Percentiles rank a stretch among this genome's conserved stretches.
phyloP scores from a whole-genome alignment of 2,113 vertebrate species.

The Euleptes europaea region DNA sequence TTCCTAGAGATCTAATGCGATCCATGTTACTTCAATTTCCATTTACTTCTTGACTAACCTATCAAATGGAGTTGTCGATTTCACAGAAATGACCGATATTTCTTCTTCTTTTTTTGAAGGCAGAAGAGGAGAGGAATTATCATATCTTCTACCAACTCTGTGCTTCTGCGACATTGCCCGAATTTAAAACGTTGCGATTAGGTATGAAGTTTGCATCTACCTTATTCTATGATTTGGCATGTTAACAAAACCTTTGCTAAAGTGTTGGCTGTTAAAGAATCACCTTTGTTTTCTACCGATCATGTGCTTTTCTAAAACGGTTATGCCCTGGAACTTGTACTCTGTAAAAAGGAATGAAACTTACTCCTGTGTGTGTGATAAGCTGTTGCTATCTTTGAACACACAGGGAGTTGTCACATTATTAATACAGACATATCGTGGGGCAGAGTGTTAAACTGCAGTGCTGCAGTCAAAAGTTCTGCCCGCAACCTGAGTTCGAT shows the following conservation, averaged over 20 bases:
- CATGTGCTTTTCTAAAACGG: neutral
- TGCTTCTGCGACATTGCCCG: conserved; percentile 89
- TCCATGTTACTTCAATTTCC: too few relatives aligned
- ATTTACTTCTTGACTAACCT: neutral
- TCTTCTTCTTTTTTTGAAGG: conserved; percentile 74
- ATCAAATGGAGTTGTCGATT: neutral
- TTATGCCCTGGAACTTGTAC: fast-evolving
- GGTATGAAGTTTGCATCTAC: conserved; percentile 71
- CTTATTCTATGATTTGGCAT: neutral
- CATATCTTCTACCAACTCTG: conserved; percentile 99
- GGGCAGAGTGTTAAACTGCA: too few relatives aligned
- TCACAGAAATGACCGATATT: neutral
- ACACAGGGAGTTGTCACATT: neutral
- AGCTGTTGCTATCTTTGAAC: neutral
- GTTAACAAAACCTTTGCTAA: neutral
- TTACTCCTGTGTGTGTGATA: neutral
- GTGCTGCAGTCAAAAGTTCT: too few relatives aligned
- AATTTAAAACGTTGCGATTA: conserved; percentile 89
- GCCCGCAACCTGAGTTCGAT: too few relatives aligned
- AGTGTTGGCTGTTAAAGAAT: neutral
- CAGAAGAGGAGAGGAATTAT: conserved; percentile 97
- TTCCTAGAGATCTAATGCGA: neutral
- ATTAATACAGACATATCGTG: neutral
- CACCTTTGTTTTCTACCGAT: neutral
- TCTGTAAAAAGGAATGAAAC: neutral